phyloP scores from a whole-genome alignment of 2,797 vertebrate species.

The Cyprinodon diabolis region DNA sequence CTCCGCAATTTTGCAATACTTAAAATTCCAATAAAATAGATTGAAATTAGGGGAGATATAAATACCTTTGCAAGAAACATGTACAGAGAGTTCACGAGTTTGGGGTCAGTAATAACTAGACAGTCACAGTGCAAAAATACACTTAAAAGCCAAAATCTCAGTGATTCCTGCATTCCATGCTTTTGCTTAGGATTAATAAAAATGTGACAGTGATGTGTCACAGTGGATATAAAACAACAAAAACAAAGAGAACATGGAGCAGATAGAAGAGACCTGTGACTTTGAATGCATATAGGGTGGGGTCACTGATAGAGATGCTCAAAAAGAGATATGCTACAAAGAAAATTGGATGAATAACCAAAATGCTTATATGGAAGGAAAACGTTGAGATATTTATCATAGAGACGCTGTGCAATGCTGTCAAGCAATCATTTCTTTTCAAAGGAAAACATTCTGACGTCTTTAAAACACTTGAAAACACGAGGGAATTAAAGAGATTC shows the following conservation, averaged over 20 bases:
- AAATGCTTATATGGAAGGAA: conserved; percentile 26
- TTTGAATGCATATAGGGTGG: conserved; percentile 63
- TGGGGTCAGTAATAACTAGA: conserved; percentile 79
- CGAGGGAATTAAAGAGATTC: conserved; percentile 16
- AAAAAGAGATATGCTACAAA: conserved; percentile 47
- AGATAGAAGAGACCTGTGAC: conserved; percentile 48
- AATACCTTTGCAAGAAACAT: conserved; percentile 14
- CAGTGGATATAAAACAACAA: conserved; percentile 40
- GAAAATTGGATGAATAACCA: conserved; percentile 35
- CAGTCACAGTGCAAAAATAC: conserved; percentile 78
- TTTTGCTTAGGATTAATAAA: conserved; percentile 15
- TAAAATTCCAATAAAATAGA: neutral
- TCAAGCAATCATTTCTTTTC: conserved; percentile 30
- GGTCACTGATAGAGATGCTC: conserved; percentile 55
- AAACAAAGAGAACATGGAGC: conserved; percentile 24
- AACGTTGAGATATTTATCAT: conserved; percentile 41
- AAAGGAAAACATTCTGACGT: conserved; percentile 52
- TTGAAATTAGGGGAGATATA: neutral
- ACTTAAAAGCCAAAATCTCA: conserved; percentile 21
- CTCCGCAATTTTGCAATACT: neutral
- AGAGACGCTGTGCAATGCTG: conserved; percentile 57
- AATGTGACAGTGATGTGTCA: conserved; percentile 33
- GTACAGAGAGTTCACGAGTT: conserved; percentile 82
- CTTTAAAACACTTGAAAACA: conserved; percentile 50
- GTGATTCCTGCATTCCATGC: conserved; percentile 11